A percentile compares a stretch with the other conserved stretches of the same genome.
Conservation (phyloP, 1,140 invertebrate genomes). For the Pseudomyrmex flavicornis region DNA sequence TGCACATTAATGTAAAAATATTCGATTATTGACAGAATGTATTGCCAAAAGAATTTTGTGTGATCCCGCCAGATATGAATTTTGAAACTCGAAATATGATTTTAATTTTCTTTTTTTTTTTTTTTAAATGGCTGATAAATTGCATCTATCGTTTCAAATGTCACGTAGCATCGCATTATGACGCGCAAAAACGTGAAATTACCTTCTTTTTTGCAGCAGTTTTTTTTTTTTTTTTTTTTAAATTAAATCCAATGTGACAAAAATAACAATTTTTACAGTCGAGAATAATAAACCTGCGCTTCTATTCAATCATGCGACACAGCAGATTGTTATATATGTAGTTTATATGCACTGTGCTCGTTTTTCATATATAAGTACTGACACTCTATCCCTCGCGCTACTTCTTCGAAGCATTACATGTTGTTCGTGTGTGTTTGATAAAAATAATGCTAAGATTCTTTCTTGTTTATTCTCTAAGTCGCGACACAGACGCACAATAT, state of each 20-base stretch:
- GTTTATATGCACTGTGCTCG: not conserved
- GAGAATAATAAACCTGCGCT: slow-evolving; percentile 23
- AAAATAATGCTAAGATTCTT: slow-evolving; percentile 7
- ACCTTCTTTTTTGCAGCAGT: not conserved
- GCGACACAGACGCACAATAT: not conserved
- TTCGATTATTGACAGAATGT: no score
- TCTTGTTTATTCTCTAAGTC: not conserved
- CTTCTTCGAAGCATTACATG: not conserved
- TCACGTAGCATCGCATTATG: not conserved
- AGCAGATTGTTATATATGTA: not conserved
- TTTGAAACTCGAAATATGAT: no score
- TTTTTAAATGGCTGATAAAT: not conserved
- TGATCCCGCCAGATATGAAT: no score
- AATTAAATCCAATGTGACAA: not conserved
- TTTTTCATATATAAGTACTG: not conserved
- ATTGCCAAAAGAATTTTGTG: not conserved
- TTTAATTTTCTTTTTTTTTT: no score
- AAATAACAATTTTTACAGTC: not conserved
- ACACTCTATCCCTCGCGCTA: no score
- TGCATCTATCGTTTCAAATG: not conserved
- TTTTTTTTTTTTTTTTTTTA: not conserved
- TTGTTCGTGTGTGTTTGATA: not conserved
- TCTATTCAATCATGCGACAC: not conserved
- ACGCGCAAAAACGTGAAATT: not conserved
- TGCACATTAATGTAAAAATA: not conserved